Evolutionary conservation across 1,140 invertebrate species (phyloP).

Genomic region (Zaprionus taronus): DNA sequence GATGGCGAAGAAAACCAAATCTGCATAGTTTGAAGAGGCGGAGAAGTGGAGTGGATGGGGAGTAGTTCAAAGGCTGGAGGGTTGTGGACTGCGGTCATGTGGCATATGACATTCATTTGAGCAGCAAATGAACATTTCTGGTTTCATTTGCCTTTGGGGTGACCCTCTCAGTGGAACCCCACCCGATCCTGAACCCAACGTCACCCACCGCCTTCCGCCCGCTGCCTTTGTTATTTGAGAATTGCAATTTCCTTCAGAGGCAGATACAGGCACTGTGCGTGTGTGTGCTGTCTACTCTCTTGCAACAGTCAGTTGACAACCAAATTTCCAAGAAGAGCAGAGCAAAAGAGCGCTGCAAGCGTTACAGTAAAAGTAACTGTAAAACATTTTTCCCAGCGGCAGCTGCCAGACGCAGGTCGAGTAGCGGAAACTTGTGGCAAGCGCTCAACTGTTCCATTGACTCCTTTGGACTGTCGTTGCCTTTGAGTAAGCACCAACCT

Average conservation of each 20-base stretch:
- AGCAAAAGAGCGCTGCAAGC: conserved; percentile 7
- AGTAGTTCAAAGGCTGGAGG: background rate
- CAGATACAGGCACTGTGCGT: background rate
- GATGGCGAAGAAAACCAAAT: background rate
- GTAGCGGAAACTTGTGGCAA: background rate
- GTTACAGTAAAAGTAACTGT: background rate
- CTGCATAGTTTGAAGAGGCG: background rate
- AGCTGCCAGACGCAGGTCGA: conserved; percentile 1
- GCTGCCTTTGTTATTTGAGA: background rate
- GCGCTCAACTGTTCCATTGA: background rate
- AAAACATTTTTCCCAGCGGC: background rate
- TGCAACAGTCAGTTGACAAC: conserved; percentile 7
- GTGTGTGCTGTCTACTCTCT: background rate
- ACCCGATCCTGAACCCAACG: background rate
- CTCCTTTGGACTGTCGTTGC: too few relatives aligned
- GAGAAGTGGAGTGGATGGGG: background rate
- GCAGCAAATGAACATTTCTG: background rate
- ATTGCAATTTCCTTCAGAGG: background rate
- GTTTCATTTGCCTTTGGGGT: background rate
- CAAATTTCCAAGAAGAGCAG: background rate
- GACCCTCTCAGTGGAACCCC: background rate
- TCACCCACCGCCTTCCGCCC: background rate
- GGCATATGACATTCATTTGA: conserved; percentile 10
- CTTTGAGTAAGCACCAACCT: background rate
- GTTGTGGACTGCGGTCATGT: background rate